phyloP scores from a whole-genome alignment of 2,888 invertebrate genomes.

The Pomacea canaliculata region DNA sequence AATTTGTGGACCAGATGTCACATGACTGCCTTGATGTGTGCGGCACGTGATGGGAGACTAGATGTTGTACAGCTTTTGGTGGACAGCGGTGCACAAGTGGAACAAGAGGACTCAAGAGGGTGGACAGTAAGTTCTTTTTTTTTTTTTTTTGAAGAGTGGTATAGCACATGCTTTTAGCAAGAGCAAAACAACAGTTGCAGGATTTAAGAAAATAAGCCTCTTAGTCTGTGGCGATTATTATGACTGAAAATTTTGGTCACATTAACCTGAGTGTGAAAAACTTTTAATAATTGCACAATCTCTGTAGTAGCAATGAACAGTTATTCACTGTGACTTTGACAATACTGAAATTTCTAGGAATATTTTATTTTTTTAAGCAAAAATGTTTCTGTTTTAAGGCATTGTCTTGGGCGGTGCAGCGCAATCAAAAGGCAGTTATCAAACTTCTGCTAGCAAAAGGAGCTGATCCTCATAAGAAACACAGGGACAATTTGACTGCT shows the following conservation, averaged over 20 bases:
- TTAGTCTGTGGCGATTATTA: too few species aligned
- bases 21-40: conserved; percentile 71
- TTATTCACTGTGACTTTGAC: too few species aligned
- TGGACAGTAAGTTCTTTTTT: conserved; percentile 63
- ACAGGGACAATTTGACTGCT: conserved; percentile 57
- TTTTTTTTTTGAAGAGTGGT: neutral
- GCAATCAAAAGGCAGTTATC: conserved; percentile 60
- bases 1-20: conserved; percentile 61
- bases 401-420: conserved; percentile 67
- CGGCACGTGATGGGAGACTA: conserved; percentile 67
- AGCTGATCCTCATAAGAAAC: conserved; percentile 55
- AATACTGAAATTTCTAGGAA: neutral
- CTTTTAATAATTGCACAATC: too few species aligned
- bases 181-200: too few species aligned
- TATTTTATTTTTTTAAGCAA: too few species aligned
- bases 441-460: conserved; percentile 58
- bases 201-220: too few species aligned
- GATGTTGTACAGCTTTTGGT: conserved; percentile 65
- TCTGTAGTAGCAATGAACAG: too few species aligned
- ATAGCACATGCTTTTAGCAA: too few species aligned
- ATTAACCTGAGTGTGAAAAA: too few species aligned
- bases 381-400: conserved; percentile 49
- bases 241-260: too few species aligned
- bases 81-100: conserved; percentile 63
- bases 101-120: conserved; percentile 68